phyloP scores from a whole-genome alignment of 2,888 invertebrate species.

The Amphiduros pacificus region DNA sequence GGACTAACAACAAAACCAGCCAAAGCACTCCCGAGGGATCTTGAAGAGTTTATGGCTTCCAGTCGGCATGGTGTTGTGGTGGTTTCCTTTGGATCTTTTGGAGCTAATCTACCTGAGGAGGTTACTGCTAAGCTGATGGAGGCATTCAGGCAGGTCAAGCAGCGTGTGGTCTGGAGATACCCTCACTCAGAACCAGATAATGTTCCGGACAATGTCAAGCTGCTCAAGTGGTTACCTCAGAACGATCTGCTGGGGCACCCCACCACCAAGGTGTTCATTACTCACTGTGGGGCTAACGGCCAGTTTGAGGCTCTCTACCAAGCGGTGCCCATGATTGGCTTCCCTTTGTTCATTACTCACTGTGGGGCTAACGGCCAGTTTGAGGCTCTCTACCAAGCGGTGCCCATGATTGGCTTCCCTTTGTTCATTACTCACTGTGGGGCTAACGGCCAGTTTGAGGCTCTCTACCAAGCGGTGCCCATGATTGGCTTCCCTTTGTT shows the following conservation, averaged over 20 bases:
- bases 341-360: slow-evolving; percentile 37
- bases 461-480: slow-evolving; percentile 8
- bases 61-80: slow-evolving; percentile 15
- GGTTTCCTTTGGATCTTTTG: slow-evolving; percentile 22
- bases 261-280: slow-evolving; percentile 35
- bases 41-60: slow-evolving; percentile 14
- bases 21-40: slow-evolving; percentile 18
- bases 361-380: slow-evolving; percentile 34
- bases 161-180: slow-evolving; percentile 1
- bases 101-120: not conserved
- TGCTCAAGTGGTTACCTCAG: slow-evolving; percentile 23
- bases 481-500: slow-evolving; percentile 34
- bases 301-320: slow-evolving; percentile 39
- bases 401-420: slow-evolving; percentile 33
- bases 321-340: slow-evolving; percentile 37
- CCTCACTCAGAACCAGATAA: not conserved
- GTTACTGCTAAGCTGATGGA: not conserved
- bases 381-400: slow-evolving; percentile 34
- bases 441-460: slow-evolving; percentile 4
- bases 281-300: slow-evolving; percentile 40
- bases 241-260: slow-evolving; percentile 36
- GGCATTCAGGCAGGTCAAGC: slow-evolving; percentile 5
- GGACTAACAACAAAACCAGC: slow-evolving; percentile 21
- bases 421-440: not conserved
- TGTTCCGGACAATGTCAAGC: slow-evolving; percentile 10